These are phyloP conservation scores for Muntiacus reevesi DNA, from an alignment of 2,113 vertebrate genomes.

Conservation along the genomic window DNA sequence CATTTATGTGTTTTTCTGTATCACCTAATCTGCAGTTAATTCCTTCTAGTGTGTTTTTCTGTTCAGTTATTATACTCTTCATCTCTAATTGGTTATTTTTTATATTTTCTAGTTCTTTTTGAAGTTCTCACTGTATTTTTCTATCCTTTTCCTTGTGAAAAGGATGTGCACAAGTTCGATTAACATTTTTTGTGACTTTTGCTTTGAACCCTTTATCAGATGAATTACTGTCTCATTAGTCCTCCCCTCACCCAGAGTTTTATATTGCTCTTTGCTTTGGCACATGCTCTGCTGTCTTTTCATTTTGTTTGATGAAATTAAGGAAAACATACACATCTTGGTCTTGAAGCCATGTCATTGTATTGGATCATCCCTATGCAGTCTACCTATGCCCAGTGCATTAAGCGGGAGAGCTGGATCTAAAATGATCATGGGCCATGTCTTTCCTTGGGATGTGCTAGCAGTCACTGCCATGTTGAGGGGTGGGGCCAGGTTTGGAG, in stretches of 20 bases:
- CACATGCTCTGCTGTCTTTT: neutral
- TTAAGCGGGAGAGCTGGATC: neutral
- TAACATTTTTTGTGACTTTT: neutral
- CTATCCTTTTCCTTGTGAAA: neutral
- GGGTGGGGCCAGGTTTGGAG: accelerated
- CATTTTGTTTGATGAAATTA: neutral
- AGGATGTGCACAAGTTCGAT: neutral
- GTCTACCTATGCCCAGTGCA: too few species aligned
- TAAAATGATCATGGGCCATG: neutral
- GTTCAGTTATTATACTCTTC: neutral
- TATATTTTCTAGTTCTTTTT: neutral
- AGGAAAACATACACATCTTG: neutral
- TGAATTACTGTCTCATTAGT: neutral
- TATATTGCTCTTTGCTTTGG: neutral
- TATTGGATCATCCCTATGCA: neutral
- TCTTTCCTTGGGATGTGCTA: neutral
- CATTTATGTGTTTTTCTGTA: neutral
- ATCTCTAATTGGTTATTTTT: neutral
- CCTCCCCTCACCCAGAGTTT: neutral
- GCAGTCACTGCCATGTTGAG: neutral
- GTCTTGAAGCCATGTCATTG: neutral
- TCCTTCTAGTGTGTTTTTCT: neutral
- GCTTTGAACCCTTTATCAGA: neutral
- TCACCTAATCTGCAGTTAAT: neutral
- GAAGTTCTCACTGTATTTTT: neutral